Conservation (phyloP, 2,113 vertebrate genomes). For the Poeciliopsis occidentalis region DNA sequence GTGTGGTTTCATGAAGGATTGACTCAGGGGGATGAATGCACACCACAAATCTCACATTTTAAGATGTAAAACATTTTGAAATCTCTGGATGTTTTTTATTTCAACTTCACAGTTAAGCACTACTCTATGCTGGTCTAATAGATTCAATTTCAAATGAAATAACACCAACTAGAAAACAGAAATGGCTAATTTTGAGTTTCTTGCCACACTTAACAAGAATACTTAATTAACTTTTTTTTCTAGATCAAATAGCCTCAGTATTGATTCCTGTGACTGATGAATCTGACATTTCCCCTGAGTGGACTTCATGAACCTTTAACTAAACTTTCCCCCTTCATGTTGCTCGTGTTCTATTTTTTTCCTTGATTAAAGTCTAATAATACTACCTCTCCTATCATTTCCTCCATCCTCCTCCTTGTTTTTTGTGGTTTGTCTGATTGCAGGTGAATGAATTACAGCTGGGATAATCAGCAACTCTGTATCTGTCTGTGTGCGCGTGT, state of each 20-base stretch:
- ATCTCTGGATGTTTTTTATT: neutral
- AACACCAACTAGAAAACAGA: neutral
- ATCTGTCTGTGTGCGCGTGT: slow-evolving; percentile 17
- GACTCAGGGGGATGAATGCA: neutral
- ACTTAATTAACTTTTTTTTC: neutral
- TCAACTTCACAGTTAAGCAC: neutral
- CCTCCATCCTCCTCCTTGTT: slow-evolving; percentile 18
- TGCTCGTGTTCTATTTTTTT: slow-evolving; percentile 11
- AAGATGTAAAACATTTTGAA: no score
- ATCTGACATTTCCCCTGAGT: slow-evolving; percentile 9
- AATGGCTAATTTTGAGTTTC: neutral
- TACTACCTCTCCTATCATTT: slow-evolving; percentile 10
- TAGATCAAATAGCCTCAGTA: neutral
- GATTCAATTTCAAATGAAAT: neutral
- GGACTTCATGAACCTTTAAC: slow-evolving; percentile 8
- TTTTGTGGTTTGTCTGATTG: slow-evolving; percentile 49
- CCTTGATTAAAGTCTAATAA: slow-evolving; percentile 22
- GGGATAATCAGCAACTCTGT: slow-evolving; percentile 60
- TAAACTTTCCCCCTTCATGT: neutral
- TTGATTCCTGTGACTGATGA: slow-evolving; percentile 18
- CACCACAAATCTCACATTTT: neutral
- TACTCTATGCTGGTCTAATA: neutral
- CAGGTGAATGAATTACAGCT: slow-evolving; percentile 63
- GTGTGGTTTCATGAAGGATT: neutral
- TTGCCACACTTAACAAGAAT: neutral